Conservation (phyloP, 1,140 invertebrate species). For the Portunus trituberculatus region DNA sequence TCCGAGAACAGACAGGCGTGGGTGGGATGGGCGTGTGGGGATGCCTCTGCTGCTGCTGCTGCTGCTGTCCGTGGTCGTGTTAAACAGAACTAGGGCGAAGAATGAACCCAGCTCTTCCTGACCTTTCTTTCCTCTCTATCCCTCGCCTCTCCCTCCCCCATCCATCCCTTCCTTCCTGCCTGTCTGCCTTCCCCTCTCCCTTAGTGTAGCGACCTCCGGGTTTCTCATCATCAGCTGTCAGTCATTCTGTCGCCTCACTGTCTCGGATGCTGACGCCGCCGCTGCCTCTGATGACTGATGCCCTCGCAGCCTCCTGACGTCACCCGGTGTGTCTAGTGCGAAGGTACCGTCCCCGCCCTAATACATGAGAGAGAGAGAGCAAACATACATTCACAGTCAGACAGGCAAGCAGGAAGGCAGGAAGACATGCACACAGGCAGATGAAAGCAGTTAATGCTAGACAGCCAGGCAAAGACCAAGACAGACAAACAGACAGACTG, state of each 20-base stretch:
- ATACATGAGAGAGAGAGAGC: neutral
- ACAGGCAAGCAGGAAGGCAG: neutral
- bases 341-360: neutral
- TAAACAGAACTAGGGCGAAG: too few relatives aligned
- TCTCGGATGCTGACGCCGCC: neutral
- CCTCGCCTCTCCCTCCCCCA: neutral
- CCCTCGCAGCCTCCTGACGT: neutral
- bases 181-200: neutral
- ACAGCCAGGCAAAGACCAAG: neutral
- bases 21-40: too few relatives aligned
- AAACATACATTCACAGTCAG: neutral
- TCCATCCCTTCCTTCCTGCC: neutral
- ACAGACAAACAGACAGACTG: neutral
- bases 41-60: too few relatives aligned
- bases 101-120: too few relatives aligned
- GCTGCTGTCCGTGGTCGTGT: too few relatives aligned
- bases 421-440: neutral
- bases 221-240: conserved; percentile 21
- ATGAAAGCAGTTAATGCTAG: neutral
- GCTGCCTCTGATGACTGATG: neutral
- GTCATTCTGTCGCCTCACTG: neutral
- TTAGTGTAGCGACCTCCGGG: neutral
- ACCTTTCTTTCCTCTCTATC: neutral
- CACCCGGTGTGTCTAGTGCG: neutral
- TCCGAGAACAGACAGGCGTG: neutral